Evolutionary conservation across 2,113 vertebrate species (phyloP), one percentile per base, ranked within the genome.

Genomic region (Trochalopteron elliotii): DNA sequence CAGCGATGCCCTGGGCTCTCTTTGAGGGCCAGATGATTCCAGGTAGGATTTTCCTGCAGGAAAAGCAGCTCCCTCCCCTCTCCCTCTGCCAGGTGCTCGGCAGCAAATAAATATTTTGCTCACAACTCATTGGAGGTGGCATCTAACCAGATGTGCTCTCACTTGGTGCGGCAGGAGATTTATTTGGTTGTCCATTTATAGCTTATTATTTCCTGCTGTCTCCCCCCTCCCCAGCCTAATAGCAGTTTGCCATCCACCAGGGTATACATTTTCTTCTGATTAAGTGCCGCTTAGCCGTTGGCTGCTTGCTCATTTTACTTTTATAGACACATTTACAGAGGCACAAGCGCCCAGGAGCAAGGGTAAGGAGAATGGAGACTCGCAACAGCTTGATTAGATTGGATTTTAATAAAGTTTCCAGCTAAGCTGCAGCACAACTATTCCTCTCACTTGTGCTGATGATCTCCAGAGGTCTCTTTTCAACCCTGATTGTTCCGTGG

Each of bases 391-490:
- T 89, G 82, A 93, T 97, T 95, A 87, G 96, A 97, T 94, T 90
- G 95, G 96, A 93, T 98, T 97, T 97, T 97, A 97, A 98, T 97
- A 97, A 97, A 97, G 91, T 97, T 97, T 96, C 95, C 91, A 93
- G 95, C 94, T 89, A 95, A 96, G 90, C 87, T 93, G 76, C 90
- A 91, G 93, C 94, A 55, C 60, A 45, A 10, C 35, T 9, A 0
- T 92, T 87, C 68, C 75, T 78, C 49, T 11, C 25, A 8, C 47
- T 49, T 1, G 47, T 13, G 64, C 2, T 19, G 49, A 8, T 49
- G 56, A 42, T 63, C 71, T 77, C 79, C 87, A 24, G 56, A 28
- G 87, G 40, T 63, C 20, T 17, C 64, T 63, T 55, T 23, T 23
- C 64, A 37, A 2, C 56, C 49, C 87, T 31, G 31, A 61, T 83